Base-by-base conservation (phyloP, 2,113 vertebrate genomes). In the Heterocephalus glaber region DNA sequence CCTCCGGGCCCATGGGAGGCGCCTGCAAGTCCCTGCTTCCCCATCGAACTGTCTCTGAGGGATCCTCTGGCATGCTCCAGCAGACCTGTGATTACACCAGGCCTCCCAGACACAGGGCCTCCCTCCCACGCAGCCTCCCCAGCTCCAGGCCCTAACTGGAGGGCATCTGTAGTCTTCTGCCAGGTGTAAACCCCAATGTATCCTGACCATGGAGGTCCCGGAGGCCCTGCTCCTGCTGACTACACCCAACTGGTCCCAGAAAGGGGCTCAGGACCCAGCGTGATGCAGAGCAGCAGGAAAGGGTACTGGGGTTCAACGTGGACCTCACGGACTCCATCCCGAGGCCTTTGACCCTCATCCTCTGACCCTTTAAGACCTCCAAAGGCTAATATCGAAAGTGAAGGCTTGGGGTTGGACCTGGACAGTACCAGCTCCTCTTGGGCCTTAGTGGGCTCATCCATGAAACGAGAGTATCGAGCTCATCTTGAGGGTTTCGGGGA, bases 381-480 rank as follows among this genome's bases (percentile, higher is more conserved):
- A 33, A 11, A 38, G 20, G 28, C 10, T 44, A n/a, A 20, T 8
- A 47, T 14, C 2, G 16, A 1, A n/a, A 11, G 22, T 2, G 24
- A 3, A 9, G 3, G 30, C 12, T 35, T 3, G 35, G 24, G 49
- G 24, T 7, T 30, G n/a, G 79, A 44, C 41, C n/a, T n/a, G 24
- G 41, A 19, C 17, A 24, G 61, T 19, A 1, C 65, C 60, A 5
- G 24, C 0, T 6, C 2, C 5, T 33, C 56, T 47, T 4, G 35
- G 28, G 54, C 49, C 84, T 68, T 49, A 28, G 26, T 2, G 63
- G 81, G 28, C 58, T 44, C 41, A 8, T 61, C 61, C 66, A 47
- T 38, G 54, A 16, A 60, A 54, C 1, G 63, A 12, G 17, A 20
- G 41, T 8, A 1, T 0, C 1, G 7, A 13, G 3, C 7, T 0